Evolutionary conservation across 2,888 invertebrate genomes (phyloP).

Genomic region (Leucophenga montana): DNA sequence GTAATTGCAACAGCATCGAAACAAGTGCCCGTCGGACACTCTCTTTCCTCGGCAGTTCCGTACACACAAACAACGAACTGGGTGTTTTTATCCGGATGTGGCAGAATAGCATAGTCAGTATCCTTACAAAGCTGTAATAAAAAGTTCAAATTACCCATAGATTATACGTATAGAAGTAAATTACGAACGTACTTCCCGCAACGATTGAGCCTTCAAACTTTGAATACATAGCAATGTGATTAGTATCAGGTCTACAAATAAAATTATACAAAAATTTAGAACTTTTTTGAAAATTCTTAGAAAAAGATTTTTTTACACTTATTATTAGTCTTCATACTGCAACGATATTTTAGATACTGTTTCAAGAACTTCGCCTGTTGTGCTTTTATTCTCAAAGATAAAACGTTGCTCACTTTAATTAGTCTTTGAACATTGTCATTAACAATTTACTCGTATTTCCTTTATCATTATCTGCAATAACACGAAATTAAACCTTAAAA

Average conservation of each 20-base stretch:
- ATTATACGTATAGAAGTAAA: not conserved
- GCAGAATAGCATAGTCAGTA: slow-evolving; percentile 2
- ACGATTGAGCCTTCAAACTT: not conserved
- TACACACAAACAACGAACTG: slow-evolving; percentile 16
- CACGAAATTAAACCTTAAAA: too few species aligned
- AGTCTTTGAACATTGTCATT: too few species aligned
- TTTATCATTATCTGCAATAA: too few species aligned
- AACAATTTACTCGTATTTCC: too few species aligned
- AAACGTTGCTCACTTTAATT: too few species aligned
- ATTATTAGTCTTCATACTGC: too few species aligned
- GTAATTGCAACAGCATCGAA: not conserved
- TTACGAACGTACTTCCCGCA: not conserved
- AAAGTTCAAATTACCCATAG: not conserved
- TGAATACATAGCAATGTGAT: not conserved
- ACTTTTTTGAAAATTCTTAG: too few species aligned
- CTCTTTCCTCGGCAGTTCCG: not conserved
- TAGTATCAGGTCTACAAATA: not conserved
- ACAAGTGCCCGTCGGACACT: not conserved
- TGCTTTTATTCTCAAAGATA: too few species aligned
- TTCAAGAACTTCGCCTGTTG: too few species aligned
- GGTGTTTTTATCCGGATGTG: not conserved
- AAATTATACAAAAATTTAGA: not conserved
- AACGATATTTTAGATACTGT: too few species aligned
- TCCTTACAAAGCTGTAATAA: slow-evolving; percentile 6
- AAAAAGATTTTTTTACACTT: too few species aligned